These are phyloP conservation scores for Aspidiotus destructor DNA, from an alignment of 2,888 invertebrate genomes.

Conservation along the genomic window DNA sequence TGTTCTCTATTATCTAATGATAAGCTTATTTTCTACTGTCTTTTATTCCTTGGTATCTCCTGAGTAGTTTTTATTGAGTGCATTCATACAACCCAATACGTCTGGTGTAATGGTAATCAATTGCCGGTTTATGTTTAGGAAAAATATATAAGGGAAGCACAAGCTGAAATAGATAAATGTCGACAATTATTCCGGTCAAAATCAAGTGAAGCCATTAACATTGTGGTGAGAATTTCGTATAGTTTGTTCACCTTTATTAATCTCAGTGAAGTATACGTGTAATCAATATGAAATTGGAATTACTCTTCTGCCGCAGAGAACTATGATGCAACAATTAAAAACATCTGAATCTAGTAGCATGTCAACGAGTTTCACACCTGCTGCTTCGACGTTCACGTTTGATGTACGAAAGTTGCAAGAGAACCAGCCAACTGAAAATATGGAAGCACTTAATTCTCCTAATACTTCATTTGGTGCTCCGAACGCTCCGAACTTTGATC, in stretches of 20 bases:
- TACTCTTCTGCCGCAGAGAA: not conserved
- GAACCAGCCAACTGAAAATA: not conserved
- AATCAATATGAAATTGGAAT: not conserved
- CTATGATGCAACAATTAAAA: not conserved
- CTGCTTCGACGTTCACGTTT: constrained; percentile 13
- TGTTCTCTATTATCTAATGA: too few relatives aligned
- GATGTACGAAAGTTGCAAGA: not conserved
- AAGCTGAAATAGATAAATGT: not conserved
- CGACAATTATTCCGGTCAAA: constrained; percentile 2
- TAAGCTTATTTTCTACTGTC: too few relatives aligned
- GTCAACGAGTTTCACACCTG: not conserved
- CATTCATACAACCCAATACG: too few relatives aligned
- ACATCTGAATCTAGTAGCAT: too few relatives aligned
- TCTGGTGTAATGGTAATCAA: too few relatives aligned
- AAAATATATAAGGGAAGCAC: not conserved
- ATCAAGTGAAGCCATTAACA: not conserved
- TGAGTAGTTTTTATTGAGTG: too few relatives aligned
- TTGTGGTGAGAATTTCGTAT: constrained; percentile 9
- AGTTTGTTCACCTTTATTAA: not conserved
- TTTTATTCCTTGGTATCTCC: too few relatives aligned
- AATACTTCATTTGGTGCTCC: too few relatives aligned
- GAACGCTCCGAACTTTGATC: too few relatives aligned
- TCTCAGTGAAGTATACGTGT: not conserved
- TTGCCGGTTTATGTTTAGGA: not conserved
- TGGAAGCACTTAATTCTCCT: not conserved